Conservation (phyloP, 2,888 invertebrate species). For the Eremobia ochroleuca region DNA sequence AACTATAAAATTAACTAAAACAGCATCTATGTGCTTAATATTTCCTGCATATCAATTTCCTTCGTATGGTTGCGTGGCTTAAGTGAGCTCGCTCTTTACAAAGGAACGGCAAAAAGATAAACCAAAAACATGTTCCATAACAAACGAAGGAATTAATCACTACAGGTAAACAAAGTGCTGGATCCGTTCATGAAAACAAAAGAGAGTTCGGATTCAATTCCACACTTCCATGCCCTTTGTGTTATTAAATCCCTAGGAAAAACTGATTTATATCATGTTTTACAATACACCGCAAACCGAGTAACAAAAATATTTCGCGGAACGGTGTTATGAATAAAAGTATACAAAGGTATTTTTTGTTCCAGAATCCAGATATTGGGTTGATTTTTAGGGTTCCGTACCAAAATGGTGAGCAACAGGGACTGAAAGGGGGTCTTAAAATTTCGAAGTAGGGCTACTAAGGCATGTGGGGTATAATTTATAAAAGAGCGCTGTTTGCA, state of each 20-base stretch:
- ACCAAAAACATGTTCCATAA: background rate
- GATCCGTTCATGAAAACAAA: constrained; percentile 4
- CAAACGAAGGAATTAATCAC: constrained; percentile 1
- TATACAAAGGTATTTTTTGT: background rate
- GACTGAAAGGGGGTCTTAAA: too few species aligned
- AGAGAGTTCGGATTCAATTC: constrained; percentile 7
- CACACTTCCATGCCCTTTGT: constrained; percentile 1
- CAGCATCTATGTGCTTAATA: background rate
- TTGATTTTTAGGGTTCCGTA: too few species aligned
- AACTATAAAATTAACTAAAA: background rate
- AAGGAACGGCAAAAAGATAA: background rate
- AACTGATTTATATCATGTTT: constrained; percentile 10
- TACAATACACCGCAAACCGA: constrained; percentile 13
- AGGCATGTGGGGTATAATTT: too few species aligned
- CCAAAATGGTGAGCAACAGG: too few species aligned
- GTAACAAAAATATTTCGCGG: constrained; percentile 14
- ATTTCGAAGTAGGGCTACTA: too few species aligned
- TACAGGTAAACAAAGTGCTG: background rate
- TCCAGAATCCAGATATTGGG: background rate
- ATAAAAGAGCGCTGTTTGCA: too few species aligned
- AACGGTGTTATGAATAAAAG: constrained; percentile 5
- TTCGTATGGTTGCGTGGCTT: background rate
- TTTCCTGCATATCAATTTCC: background rate
- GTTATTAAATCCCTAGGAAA: constrained; percentile 8
- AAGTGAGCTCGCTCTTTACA: background rate